These are phyloP conservation scores for Pomacea canaliculata DNA, from an alignment of 2,888 invertebrate genomes.

Conservation along the genomic window DNA sequence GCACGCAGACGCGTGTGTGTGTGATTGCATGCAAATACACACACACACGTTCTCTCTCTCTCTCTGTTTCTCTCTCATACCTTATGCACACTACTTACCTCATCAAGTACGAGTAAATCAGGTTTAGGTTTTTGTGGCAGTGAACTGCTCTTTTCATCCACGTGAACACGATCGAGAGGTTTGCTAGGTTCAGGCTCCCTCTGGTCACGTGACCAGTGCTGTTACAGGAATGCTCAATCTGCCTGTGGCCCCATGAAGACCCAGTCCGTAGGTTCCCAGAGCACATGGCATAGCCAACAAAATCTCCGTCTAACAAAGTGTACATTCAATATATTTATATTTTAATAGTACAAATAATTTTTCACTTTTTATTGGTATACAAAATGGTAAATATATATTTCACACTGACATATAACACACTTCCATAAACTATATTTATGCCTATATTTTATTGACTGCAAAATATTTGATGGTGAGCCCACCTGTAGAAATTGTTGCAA, in stretches of 20 bases:
- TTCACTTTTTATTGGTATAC: too few species aligned
- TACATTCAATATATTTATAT: slow-evolving; percentile 3
- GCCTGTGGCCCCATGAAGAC: slow-evolving; percentile 49
- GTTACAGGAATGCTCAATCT: slow-evolving; percentile 11
- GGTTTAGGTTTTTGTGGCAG: slow-evolving; percentile 15
- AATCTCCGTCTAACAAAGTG: slow-evolving; percentile 26
- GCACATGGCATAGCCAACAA: slow-evolving; percentile 49
- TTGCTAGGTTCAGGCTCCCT: too few species aligned
- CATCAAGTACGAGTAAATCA: slow-evolving; percentile 7
- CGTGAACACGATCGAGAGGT: slow-evolving; percentile 2
- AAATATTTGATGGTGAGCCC: too few species aligned
- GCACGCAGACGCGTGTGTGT: too few species aligned
- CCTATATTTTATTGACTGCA: too few species aligned
- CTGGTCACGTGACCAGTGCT: not conserved
- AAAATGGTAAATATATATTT: too few species aligned
- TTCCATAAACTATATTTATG: too few species aligned
- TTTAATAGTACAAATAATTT: not conserved
- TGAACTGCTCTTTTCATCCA: not conserved
- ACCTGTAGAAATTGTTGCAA: too few species aligned
- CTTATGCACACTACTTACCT: not conserved
- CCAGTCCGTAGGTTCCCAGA: slow-evolving; percentile 50
- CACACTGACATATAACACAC: too few species aligned
- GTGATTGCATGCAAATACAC: too few species aligned
- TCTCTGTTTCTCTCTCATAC: too few species aligned
- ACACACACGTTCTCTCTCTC: too few species aligned